phyloP scores from a whole-genome alignment of 2,888 invertebrate genomes.

The Tryphoninae sp. region DNA sequence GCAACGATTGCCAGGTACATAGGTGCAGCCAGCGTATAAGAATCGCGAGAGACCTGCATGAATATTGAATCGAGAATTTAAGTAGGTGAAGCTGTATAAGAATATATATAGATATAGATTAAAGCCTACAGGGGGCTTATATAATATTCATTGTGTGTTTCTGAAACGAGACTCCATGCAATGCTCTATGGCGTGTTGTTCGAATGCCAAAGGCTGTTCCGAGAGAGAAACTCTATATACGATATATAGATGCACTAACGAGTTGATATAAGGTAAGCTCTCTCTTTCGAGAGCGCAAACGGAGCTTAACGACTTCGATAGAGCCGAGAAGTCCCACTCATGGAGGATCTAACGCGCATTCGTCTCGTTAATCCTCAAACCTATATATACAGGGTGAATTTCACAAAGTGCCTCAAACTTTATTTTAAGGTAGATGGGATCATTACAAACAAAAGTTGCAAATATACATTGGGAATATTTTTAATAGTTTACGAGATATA shows the following conservation, averaged over 20 bases:
- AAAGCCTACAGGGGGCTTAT: conserved; percentile 5
- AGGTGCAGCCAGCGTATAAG: background rate
- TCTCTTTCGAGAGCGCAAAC: conserved; percentile 42
- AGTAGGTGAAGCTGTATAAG: conserved; percentile 19
- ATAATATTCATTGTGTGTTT: conserved; percentile 46
- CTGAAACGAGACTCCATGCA: conserved; percentile 26
- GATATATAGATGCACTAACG: conserved; percentile 55
- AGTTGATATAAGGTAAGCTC: conserved; percentile 58
- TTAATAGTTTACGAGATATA: too few relatives aligned
- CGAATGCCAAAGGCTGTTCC: conserved; percentile 29
- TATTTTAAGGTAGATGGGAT: too few relatives aligned
- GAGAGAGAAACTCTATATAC: background rate
- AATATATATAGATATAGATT: background rate
- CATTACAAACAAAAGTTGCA: too few relatives aligned
- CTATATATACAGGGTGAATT: background rate
- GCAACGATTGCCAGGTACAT: background rate
- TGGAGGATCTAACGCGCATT: conserved; percentile 48
- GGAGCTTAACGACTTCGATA: conserved; percentile 58
- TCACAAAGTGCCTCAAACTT: too few relatives aligned
- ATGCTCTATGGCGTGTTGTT: conserved; percentile 22
- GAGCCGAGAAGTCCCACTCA: conserved; percentile 24
- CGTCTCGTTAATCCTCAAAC: conserved; percentile 52
- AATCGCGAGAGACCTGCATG: background rate
- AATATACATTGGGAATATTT: too few relatives aligned
- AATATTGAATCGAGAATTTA: conserved; percentile 42